These are phyloP conservation scores for Archegozetes longisetosus DNA, from an alignment of 1,140 invertebrate species.

Conservation along the genomic window DNA sequence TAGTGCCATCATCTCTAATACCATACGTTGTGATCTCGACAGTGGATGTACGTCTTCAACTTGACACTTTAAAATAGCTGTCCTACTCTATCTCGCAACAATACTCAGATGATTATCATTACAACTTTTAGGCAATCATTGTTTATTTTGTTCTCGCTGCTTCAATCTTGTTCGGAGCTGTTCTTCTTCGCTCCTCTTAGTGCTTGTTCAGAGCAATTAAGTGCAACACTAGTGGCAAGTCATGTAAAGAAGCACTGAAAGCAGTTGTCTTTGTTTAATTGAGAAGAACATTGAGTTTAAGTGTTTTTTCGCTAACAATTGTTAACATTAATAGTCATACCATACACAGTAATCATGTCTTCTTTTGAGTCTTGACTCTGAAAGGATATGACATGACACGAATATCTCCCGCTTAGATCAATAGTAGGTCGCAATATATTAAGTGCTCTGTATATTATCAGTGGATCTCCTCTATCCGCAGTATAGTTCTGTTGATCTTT, in stretches of 20 bases:
- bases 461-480: background rate
- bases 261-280: background rate
- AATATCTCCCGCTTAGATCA: background rate
- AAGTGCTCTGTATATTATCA: background rate
- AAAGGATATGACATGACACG: background rate
- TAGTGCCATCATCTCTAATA: too few relatives aligned
- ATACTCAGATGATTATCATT: background rate
- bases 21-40: too few relatives aligned
- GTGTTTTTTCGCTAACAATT: background rate
- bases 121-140: background rate
- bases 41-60: too few relatives aligned
- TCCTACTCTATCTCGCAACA: background rate
- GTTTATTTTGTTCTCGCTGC: background rate
- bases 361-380: background rate
- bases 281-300: background rate
- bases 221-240: background rate
- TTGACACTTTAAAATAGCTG: too few relatives aligned
- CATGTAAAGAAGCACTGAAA: background rate
- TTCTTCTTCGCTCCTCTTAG: background rate
- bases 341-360: background rate
- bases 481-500: background rate
- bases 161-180: background rate
- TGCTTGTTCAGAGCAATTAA: background rate
- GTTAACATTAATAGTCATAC: background rate
- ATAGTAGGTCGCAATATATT: background rate